Conservation (phyloP, 2,113 vertebrate genomes). For the Malurus alboscapulatus region DNA sequence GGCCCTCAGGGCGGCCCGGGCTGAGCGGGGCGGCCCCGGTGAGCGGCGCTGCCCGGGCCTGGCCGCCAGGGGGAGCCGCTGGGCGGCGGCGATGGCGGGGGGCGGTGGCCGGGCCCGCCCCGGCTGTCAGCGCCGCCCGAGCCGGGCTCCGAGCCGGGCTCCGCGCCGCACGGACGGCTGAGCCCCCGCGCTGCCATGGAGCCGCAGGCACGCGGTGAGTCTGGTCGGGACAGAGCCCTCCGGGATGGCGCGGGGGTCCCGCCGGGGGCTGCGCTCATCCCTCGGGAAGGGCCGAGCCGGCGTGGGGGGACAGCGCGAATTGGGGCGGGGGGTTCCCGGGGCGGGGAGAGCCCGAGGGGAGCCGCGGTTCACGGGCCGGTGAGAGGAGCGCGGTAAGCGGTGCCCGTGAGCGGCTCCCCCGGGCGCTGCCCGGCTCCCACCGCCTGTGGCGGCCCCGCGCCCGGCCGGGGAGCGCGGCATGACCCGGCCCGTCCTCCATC, state of each 20-base stretch:
- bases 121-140: neutral
- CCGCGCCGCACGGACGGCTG: neutral
- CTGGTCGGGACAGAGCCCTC: neutral
- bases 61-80: neutral
- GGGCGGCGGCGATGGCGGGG: neutral
- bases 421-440: neutral
- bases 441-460: neutral
- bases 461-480: neutral
- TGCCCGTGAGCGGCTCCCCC: neutral
- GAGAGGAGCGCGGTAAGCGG: neutral
- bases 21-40: no score
- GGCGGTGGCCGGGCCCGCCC: neutral
- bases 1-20: no score
- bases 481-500: neutral
- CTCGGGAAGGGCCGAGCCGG: neutral
- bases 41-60: neutral
- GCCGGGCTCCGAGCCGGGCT: neutral
- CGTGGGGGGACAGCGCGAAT: neutral
- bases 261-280: neutral
- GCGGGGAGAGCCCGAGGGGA: neutral
- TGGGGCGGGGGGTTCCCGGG: neutral
- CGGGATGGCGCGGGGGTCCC: neutral
- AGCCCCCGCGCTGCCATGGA: neutral
- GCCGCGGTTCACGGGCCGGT: no score
- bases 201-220: constrained; percentile 43